A percentile compares a stretch with the other conserved stretches of the same genome.
Evolutionary conservation across 2,113 vertebrate species (phyloP).

Genomic region (Sceloporus tristichus): DNA sequence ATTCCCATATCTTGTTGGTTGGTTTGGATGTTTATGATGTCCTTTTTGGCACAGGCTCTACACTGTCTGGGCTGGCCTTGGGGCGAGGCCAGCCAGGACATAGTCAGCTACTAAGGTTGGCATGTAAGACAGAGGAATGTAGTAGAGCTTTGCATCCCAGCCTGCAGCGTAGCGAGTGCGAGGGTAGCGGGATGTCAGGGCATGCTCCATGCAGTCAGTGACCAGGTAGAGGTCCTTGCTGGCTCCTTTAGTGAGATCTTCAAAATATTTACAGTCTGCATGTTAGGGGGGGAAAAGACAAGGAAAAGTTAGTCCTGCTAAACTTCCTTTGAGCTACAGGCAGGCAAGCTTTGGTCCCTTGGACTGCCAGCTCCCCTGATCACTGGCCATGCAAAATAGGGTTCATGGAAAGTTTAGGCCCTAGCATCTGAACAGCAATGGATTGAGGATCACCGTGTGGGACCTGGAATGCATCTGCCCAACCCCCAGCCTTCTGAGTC

Average conservation of each 20-base stretch:
- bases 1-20: background rate
- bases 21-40: background rate
- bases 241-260: rapidly evolving
- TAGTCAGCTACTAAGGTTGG: conserved; percentile 79
- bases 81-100: conserved; percentile 35
- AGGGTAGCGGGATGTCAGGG: conserved; percentile 77
- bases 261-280: background rate
- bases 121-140: conserved; percentile 78
- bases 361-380: background rate
- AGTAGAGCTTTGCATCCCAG: conserved; percentile 81
- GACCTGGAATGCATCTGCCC: too few species aligned
- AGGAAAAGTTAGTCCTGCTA: background rate
- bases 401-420: too few species aligned
- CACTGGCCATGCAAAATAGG: too few species aligned
- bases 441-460: too few species aligned
- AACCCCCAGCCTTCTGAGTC: too few species aligned
- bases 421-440: too few species aligned
- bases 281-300: background rate
- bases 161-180: conserved; percentile 77
- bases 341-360: background rate
- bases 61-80: conserved; percentile 63
- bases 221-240: conserved; percentile 73
- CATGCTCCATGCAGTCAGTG: conserved; percentile 82
- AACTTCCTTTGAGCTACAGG: background rate
- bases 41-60: background rate